Evolutionary conservation across 2,113 vertebrate species (phyloP), one percentile per base, ranked within the genome.

Genomic region (Ophthalmotilapia sp.): DNA sequence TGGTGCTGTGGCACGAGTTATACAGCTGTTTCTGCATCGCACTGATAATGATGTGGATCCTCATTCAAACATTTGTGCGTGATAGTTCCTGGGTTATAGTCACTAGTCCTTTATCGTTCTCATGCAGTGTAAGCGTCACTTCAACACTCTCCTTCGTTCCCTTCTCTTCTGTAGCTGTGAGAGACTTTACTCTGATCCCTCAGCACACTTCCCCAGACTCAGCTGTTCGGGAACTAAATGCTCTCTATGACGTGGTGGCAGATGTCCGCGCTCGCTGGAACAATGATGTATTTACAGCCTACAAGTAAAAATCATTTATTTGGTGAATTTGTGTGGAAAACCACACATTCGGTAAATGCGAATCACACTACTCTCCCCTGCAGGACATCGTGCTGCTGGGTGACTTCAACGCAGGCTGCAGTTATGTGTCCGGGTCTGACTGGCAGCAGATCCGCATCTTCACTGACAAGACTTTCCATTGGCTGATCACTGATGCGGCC

Each of bases 371-470:
- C 42, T 29, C 21, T 75, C 6, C 10, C 21, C 56, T 49, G 17
- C 95, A 99, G 98, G 96, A 97, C 91, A 96, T 99, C 9, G 82
- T 99, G 42, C 97, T 99, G 81, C 94, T 99, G 84, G 98, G 98
- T 0, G 98, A 99, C 95, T 98, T 99, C 94, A 99, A 99, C 0
- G 92, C 98, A 0, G 98, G 97, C 82, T 98, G 98, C 4, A 91
- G 1, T n/a, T 99, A 98, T 0, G 96, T 99, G 1, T 62, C 68
- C 2, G 56, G 5, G 0, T 90, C 96, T 0, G 96, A 97, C 23
- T 98, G 98, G 98, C 2, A 92, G 0, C 17, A 92, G 40, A 97
- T 99, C 81, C 96, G 97, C 53, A 96, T 99, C 90, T 96, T 96
- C 92, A 97, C 95, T 4, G 97, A 98, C 2, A 73, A 96, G 9